A percentile compares a stretch with the other conserved stretches of the same genome.
phyloP scores from a whole-genome alignment of 2,888 invertebrate genomes.

The Dastarcus helophoroides region DNA sequence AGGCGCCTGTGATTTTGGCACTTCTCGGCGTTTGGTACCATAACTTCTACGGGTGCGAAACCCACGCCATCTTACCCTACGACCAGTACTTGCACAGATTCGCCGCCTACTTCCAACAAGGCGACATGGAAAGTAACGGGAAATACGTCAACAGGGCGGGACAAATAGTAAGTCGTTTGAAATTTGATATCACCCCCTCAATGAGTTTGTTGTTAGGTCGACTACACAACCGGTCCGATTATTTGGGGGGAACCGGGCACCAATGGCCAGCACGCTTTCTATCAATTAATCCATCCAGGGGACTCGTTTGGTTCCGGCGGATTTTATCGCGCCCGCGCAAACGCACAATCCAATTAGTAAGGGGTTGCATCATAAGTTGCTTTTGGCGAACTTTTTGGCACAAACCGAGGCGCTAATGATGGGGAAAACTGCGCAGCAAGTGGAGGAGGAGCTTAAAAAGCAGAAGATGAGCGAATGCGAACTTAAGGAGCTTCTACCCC shows the following conservation, averaged over 20 bases:
- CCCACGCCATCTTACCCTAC: slow-evolving; percentile 92
- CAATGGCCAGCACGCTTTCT: slow-evolving; percentile 99
- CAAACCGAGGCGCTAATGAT: slow-evolving; percentile 98
- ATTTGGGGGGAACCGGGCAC: slow-evolving; percentile 99
- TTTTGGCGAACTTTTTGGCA: slow-evolving; percentile 93
- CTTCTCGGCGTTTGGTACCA: slow-evolving; percentile 87
- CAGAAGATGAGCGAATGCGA: slow-evolving; percentile 65
- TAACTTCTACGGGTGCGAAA: slow-evolving; percentile 92
- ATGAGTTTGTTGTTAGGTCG: no score
- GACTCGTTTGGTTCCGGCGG: slow-evolving; percentile 79
- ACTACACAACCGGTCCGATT: slow-evolving; percentile 64
- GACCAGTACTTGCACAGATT: slow-evolving; percentile 98
- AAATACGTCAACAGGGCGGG: slow-evolving; percentile 77
- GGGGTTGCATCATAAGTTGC: slow-evolving; percentile 84
- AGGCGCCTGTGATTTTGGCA: slow-evolving; percentile 91
- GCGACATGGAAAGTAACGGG: slow-evolving; percentile 99
- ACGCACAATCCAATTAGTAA: slow-evolving; percentile 77
- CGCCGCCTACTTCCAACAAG: slow-evolving; percentile 99
- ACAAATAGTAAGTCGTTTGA: slow-evolving; percentile 41
- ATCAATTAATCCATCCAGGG: slow-evolving; percentile 97
- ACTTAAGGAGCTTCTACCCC: slow-evolving; percentile 73
- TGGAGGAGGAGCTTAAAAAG: slow-evolving; percentile 67
- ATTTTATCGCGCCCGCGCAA: slow-evolving; percentile 89
- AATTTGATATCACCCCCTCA: no score
- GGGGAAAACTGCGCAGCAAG: slow-evolving; percentile 42